Conservation (phyloP, 2,797 vertebrate genomes). For the Sternarchorhynchus goeldii region DNA sequence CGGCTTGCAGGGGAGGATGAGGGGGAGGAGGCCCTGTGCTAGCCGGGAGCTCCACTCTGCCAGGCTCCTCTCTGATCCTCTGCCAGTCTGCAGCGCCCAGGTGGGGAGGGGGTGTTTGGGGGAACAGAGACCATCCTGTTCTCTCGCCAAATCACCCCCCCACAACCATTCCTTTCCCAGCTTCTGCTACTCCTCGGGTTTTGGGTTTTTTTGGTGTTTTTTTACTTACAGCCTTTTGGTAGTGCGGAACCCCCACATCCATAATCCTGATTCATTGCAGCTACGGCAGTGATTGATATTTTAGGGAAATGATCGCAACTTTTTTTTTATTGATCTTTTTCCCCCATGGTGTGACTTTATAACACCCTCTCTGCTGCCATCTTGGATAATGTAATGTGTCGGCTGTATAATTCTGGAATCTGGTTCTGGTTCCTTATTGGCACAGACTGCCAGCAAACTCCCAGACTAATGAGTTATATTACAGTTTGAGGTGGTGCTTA, state of each 20-base stretch:
- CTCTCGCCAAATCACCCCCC: slow-evolving; percentile 68
- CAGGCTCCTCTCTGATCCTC: slow-evolving; percentile 73
- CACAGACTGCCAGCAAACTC: not conserved
- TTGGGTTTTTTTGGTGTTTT: not conserved
- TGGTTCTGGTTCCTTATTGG: not conserved
- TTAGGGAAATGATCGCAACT: slow-evolving; percentile 4
- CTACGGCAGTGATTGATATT: not conserved
- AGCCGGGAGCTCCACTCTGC: slow-evolving; percentile 72
- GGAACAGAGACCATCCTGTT: slow-evolving; percentile 77
- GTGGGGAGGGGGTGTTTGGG: slow-evolving; percentile 71
- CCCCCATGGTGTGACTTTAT: too few species aligned
- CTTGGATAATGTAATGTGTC: slow-evolving; percentile 21
- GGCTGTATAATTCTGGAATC: not conserved
- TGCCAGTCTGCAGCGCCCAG: slow-evolving; percentile 77
- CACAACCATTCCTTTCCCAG: slow-evolving; percentile 51
- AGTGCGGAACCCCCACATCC: not conserved
- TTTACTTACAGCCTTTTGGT: not conserved
- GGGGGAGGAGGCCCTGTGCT: slow-evolving; percentile 64
- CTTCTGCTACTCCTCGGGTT: slow-evolving; percentile 17
- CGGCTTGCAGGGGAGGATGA: slow-evolving; percentile 51
- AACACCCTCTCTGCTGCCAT: too few species aligned
- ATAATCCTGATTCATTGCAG: not conserved
- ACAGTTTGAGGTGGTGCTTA: slow-evolving; percentile 31
- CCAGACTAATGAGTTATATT: slow-evolving; percentile 5
- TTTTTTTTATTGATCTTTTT: not conserved